Evolutionary conservation across 1,140 invertebrate species (phyloP).

Genomic region (Papilio glaucus): DNA sequence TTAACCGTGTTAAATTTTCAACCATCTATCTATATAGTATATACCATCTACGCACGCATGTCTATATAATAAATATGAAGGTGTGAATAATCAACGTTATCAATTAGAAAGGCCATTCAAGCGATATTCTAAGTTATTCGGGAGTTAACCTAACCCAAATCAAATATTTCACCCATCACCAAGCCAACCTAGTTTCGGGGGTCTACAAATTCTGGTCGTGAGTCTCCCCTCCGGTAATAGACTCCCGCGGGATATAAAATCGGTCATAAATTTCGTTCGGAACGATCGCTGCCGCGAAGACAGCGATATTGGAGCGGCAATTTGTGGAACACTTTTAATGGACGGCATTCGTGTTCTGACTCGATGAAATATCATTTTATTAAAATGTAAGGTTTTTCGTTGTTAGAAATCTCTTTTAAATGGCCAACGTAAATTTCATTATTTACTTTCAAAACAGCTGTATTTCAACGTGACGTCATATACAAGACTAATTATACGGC

Average conservation of each 20-base stretch:
- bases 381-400: neutral
- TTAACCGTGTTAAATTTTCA: too few species aligned
- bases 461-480: too few species aligned
- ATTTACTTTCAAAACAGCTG: neutral
- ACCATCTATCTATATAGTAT: too few species aligned
- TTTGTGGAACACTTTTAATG: slow-evolving; percentile 44
- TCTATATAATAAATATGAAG: neutral
- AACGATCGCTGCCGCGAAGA: slow-evolving; percentile 45
- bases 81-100: neutral
- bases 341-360: slow-evolving; percentile 13
- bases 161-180: neutral
- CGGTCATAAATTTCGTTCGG: slow-evolving; percentile 63
- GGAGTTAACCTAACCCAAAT: neutral
- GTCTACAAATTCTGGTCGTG: slow-evolving; percentile 39
- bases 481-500: too few species aligned
- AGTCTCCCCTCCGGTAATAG: slow-evolving; percentile 48
- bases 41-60: too few species aligned
- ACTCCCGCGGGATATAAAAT: slow-evolving; percentile 62
- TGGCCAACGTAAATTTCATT: neutral
- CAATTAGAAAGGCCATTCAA: neutral
- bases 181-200: slow-evolving; percentile 36
- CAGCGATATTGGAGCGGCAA: slow-evolving; percentile 47
- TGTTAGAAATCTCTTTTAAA: slow-evolving; percentile 6
- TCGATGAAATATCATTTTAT: slow-evolving; percentile 11
- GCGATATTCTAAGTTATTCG: neutral